phyloP scores from a whole-genome alignment of 1,140 invertebrate species.

The Reticulitermes speratus region DNA sequence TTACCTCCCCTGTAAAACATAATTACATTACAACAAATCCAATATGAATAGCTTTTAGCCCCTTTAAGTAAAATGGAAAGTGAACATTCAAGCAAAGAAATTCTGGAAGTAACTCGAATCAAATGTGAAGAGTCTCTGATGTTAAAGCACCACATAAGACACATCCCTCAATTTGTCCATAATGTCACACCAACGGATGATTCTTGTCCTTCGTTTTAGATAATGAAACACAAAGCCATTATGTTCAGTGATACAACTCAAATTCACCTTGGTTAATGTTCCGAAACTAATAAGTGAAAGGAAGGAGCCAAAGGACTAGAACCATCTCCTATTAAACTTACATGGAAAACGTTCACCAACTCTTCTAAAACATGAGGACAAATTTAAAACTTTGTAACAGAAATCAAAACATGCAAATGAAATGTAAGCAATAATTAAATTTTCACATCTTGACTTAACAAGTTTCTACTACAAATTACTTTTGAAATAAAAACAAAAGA shows the following conservation, averaged over 20 bases:
- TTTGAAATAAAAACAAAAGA: background rate
- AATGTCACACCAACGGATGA: background rate
- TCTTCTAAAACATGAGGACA: background rate
- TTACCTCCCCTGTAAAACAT: background rate
- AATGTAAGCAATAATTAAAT: background rate
- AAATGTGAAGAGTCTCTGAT: background rate
- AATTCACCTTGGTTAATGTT: background rate
- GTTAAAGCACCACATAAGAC: background rate
- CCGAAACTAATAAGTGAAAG: background rate
- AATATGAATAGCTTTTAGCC: background rate
- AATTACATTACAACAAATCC: background rate
- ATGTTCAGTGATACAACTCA: background rate
- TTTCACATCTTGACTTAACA: background rate
- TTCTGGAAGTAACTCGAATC: background rate
- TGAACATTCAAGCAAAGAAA: background rate
- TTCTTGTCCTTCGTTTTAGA: background rate
- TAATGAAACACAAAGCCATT: background rate
- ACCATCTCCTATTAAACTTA: background rate
- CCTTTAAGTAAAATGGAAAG: background rate
- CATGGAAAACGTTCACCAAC: background rate
- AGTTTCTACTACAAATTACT: background rate
- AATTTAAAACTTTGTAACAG: background rate
- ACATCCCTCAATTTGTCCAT: background rate
- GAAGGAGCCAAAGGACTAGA: constrained; percentile 10
- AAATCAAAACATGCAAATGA: background rate